These are phyloP conservation scores for Columba janthina DNA, from an alignment of 2,113 vertebrate genomes.

Conservation along the genomic window DNA sequence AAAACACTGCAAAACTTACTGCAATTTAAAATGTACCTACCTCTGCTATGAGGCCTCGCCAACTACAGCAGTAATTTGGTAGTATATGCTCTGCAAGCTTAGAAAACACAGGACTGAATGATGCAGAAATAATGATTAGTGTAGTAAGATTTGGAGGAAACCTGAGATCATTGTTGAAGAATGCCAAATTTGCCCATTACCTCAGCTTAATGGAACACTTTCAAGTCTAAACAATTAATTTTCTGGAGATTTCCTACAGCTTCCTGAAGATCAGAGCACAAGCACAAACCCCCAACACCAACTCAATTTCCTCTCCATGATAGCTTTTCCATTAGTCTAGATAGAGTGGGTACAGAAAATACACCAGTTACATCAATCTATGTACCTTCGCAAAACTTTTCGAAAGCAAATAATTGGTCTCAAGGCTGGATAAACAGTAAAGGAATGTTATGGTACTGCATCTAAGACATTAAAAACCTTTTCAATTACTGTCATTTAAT, in stretches of 20 bases:
- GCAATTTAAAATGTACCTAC: neutral
- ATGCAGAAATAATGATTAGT: constrained; percentile 1
- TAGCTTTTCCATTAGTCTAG: neutral
- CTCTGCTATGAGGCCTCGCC: neutral
- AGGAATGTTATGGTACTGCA: neutral
- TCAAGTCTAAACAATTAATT: constrained; percentile 35
- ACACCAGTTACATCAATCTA: neutral
- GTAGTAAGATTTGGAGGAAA: neutral
- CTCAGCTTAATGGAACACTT: constrained; percentile 12
- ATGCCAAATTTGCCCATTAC: neutral
- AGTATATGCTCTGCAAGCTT: neutral
- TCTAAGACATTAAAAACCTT: neutral
- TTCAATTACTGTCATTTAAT: neutral
- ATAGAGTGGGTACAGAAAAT: neutral
- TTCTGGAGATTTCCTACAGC: neutral
- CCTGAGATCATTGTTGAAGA: neutral
- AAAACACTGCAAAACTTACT: neutral
- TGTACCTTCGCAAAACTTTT: neutral
- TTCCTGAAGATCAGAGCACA: neutral
- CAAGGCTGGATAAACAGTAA: neutral
- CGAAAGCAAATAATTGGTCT: neutral
- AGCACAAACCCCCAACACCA: neutral
- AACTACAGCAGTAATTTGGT: neutral
- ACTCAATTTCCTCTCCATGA: neutral
- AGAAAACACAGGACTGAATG: neutral